Base-by-base conservation (phyloP, 1,140 invertebrate species). In the Campoletis sonorensis region DNA sequence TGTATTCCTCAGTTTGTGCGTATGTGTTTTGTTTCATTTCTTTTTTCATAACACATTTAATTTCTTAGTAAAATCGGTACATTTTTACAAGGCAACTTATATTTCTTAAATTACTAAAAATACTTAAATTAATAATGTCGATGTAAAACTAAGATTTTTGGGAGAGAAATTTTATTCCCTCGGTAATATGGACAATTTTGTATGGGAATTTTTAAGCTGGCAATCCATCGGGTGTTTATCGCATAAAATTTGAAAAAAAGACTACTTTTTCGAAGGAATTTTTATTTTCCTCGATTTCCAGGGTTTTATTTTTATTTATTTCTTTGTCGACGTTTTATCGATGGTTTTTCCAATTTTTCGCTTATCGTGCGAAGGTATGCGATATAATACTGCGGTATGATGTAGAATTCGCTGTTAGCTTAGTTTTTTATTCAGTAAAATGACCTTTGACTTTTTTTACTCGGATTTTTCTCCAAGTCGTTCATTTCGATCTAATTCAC, bases 71-170 rank as follows among this genome's bases (percentile, higher is more conserved):
- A 88, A 88, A 86, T 87, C 86, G 86, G 84, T 88, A 88, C 87
- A 88, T 88, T 87, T 88, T 87, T 88, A 88, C 87, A 88, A 88
- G 87, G 86, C 86, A 88, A 88, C 87, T 88, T 88, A 88, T 87
- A 67, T 84, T 88, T 87, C 71, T 84, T 88, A 88, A n/a, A n/a
- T n/a, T n/a, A n/a, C n/a, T 83, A 86, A 86, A 87, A 87, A 84
- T 86, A 87, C 82, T 80, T 86, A 85, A 88, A 85, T 73, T 86
- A 86, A 87, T 88, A 40, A 49, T 18, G 37, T 72, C 70, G 37
- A 49, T 72, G 8, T 72, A 40, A 15, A 11, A 54, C 15, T 15
- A 54, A 4, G 2, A 54, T 54, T 54, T n/a, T 61, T 80, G 83
- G 81, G 82, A 72, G 81, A 85, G 73, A 78, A 85, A 81, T 78